Evolutionary conservation across 2,113 vertebrate species (phyloP).

Genomic region (Platysternon megacephalum): DNA sequence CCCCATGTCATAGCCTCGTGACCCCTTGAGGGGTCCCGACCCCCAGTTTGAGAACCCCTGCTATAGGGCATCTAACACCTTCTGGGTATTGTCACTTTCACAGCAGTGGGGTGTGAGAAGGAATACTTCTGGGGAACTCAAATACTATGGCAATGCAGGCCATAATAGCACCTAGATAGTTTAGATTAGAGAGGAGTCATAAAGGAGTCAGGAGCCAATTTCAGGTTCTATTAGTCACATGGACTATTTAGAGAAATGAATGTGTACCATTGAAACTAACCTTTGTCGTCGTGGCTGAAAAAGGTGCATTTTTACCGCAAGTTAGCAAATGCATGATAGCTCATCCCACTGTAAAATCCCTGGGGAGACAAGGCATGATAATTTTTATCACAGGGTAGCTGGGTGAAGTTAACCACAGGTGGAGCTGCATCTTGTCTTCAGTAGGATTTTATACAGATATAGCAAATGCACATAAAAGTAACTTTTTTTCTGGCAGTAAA

Average conservation of each 20-base stretch:
- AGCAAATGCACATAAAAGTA: background rate
- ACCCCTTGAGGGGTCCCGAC: too few species aligned
- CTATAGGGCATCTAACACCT: background rate
- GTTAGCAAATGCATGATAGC: background rate
- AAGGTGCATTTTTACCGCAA: background rate
- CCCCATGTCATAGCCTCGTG: too few species aligned
- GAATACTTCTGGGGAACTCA: background rate
- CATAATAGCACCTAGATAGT: background rate
- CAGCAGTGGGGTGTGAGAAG: background rate
- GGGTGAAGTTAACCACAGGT: background rate
- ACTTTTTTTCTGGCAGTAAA: background rate
- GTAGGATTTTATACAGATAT: background rate
- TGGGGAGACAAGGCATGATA: background rate
- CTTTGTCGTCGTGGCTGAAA: background rate
- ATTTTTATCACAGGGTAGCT: background rate
- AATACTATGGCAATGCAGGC: background rate
- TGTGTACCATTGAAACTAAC: background rate
- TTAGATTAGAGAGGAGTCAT: background rate
- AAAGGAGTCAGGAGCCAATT: background rate
- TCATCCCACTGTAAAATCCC: background rate
- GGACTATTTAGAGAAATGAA: background rate
- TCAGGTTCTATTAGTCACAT: background rate
- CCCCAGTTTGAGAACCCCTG: too few species aligned
- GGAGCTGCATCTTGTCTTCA: background rate
- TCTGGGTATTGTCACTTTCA: background rate